Conservation (phyloP, 2,797 vertebrate species). For the Muraenolepis orangiensis region DNA sequence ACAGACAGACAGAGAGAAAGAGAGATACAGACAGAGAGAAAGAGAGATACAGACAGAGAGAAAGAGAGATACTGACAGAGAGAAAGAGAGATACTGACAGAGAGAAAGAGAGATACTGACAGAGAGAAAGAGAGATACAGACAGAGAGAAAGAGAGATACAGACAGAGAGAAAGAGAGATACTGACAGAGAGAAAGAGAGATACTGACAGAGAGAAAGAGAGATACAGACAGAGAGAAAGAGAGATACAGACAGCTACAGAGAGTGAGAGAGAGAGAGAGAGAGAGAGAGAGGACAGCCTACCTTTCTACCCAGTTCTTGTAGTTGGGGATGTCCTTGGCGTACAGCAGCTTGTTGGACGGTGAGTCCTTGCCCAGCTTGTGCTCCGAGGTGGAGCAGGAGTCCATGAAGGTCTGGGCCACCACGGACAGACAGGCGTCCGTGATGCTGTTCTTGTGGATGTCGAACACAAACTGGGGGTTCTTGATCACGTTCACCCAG, state of each 20-base stretch:
- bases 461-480: slow-evolving; percentile 98
- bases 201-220: not conserved
- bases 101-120: not conserved
- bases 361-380: slow-evolving; percentile 97
- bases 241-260: not conserved
- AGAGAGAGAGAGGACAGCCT: slow-evolving; percentile 4
- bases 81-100: not conserved
- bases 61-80: no score
- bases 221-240: not conserved
- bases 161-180: no score
- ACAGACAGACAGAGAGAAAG: no score
- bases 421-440: slow-evolving; percentile 95
- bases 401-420: slow-evolving; percentile 99
- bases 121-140: not conserved
- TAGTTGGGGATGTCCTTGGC: slow-evolving; percentile 99
- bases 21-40: no score
- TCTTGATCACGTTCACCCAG: slow-evolving; percentile 99
- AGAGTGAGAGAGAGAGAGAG: not conserved
- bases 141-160: no score
- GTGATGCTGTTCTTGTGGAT: slow-evolving; percentile 99
- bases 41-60: no score
- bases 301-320: slow-evolving; percentile 99
- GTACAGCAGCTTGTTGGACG: slow-evolving; percentile 97
- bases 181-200: not conserved
- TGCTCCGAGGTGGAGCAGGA: slow-evolving; percentile 98